Evolutionary conservation across 2,888 invertebrate genomes (phyloP), one percentile per base, ranked within the genome.

Genomic region (Leuctra nigra): DNA sequence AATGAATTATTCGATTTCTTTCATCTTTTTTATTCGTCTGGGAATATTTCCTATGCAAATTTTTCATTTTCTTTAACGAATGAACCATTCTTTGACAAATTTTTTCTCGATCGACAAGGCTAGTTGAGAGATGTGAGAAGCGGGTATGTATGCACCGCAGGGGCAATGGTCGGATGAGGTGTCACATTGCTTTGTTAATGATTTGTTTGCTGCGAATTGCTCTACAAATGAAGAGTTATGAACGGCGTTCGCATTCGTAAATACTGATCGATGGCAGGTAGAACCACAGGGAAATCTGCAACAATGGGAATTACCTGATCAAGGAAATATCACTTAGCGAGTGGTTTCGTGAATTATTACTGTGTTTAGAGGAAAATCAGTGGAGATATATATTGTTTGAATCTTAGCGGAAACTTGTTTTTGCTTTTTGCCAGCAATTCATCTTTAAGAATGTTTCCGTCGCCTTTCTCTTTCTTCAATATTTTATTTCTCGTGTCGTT

Each of bases 1-100:
- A 57, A 57, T 47, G 54, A 57, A 33, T 50, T 47, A 53, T 57
- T 57, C 57, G 54, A 57, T 48, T 47, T 41, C 54, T 47, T 52
- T 53, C 50, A 50, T 50, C 50, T 50, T 13, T 29, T 29, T 11
- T 9, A 25, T 7, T 29, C 6, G 16, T 38, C 4, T 14, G 38
- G 14, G 38, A 29, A 29, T 29, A 9, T 38, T 38, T 41, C 41
- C 20, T 16, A 11, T 41, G 13, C 36, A 3, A 3, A 11, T 36
- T 36, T 11, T 36, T 16, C 16, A 13, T 7, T 3, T 36, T 36
- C 36, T 36, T 36, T 36, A 6, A 36, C 16, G n/a, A n/a, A n/a
- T n/a, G n/a, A n/a, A n/a, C n/a, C n/a, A n/a, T n/a, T n/a, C n/a
- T n/a, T n/a, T n/a, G n/a, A n/a, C n/a, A n/a, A n/a, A n/a, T n/a